Base-by-base conservation (phyloP, 2,797 vertebrate genomes). In the Enteromius fasciolatus region DNA sequence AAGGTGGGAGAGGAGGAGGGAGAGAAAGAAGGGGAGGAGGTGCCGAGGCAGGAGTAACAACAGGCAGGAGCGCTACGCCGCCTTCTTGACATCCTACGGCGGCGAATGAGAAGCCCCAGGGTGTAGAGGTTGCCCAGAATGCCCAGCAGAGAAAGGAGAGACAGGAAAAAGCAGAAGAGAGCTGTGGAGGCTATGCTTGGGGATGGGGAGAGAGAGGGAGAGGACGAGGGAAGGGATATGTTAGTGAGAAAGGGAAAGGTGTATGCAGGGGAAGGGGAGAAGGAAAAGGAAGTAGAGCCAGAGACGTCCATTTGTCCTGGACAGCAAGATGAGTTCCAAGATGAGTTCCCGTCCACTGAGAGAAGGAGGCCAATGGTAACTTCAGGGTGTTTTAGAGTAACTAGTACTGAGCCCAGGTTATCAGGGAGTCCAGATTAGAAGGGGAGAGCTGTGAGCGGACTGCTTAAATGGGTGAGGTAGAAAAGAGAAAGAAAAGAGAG, bases 51-150 rank as follows among this genome's bases (percentile, higher is more conserved):
- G 85, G 90, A 92, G 7, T 90, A 84, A 85, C 93, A 95, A 88
- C 92, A 94, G 83, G 54, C 46, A 0, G 67, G 80, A 68, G 89
- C 83, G 1, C 85, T 78, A 28, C 85, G 86, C 0, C 86, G 88
- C 67, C 93, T 88, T 80, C 94, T 92, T 61, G 92, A 87, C 25
- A 88, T 82, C 83, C 92, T 91, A 81, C 92, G 90, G 86, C 94
- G 92, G 84, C 89, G 92, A 83, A 95, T 87, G 4, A 96, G 93
- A 50, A 96, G 94, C 9, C 89, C 94, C 82, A 97, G 76, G 33
- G 95, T 95, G 87, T 97, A 96, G 15, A 96, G 90, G 90, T 97
- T 96, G 20, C 95, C 95, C 5, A 91, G 91, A 86, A 96, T 95
- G 63, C 95, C 96, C 74, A 94, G 89, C 76, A 95, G 83, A 74